Evolutionary conservation across 2,113 vertebrate genomes (phyloP), one percentile per base, ranked within the genome.

Genomic region (Etheostoma spectabile): DNA sequence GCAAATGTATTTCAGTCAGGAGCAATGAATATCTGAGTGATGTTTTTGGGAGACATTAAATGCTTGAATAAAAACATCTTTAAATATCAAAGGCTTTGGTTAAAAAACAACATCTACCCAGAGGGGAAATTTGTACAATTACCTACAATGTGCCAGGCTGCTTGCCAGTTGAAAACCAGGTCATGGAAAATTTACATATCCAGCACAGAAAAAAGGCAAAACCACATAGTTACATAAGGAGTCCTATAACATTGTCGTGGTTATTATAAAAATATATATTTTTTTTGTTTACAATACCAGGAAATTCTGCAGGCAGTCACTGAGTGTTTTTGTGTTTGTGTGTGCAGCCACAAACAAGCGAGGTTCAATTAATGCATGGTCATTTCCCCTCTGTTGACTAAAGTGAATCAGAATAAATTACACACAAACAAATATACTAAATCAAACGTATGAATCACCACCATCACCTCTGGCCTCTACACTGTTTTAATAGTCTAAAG

Each of bases 371-470:
- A 56, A 85, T 88, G 78, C 62, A 61, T 0, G 19, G 61, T 57
- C 79, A 84, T 86, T 83, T 82, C 82, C 57, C 86, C 74, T 68
- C 48, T 83, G 61, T 83, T 79, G 63, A 80, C 73, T 52, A 19
- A 80, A 80, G 35, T 83, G 80, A 89, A 83, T 90, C 88, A 89
- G 93, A 93, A 89, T 90, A 84, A 85, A 89, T 91, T 84, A 76
- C 33, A 48, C 66, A 87, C 52, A 84, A 86, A 80, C 62, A 69
- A 55, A 83, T 46, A 85, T 56, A 75, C 55, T 52, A 61, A 82
- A 89, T 82, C n/a, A 90, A 80, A 89, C 74, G 60, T 70, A 38
- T 81, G 60, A 77, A 84, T 82, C 66, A 65, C 55, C 74, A 15
- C 56, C 55, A 42, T 85, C 82, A 82, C 70, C 85, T 78, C 72